Percentiles rank a stretch among this genome's conserved stretches.
These are phyloP conservation scores for Capitella teleta DNA, from an alignment of 1,140 invertebrate genomes.

Conservation along the genomic window DNA sequence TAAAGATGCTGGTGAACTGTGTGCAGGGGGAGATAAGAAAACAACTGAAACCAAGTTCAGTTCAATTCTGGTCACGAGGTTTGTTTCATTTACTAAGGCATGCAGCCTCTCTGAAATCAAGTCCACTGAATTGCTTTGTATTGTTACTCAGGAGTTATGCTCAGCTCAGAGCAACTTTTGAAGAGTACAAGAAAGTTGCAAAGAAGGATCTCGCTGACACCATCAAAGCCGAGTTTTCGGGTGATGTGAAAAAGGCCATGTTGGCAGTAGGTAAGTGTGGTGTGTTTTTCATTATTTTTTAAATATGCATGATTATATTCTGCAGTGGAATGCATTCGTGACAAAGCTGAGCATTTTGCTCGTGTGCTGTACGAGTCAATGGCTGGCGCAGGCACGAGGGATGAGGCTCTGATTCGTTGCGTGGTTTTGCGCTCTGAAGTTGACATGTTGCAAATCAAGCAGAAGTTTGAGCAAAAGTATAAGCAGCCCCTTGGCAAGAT, in stretches of 20 bases:
- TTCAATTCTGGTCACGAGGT: too few relatives aligned
- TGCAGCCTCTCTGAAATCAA: too few relatives aligned
- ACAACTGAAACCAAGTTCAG: too few relatives aligned
- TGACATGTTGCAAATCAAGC: conserved; percentile 48
- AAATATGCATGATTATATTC: too few relatives aligned
- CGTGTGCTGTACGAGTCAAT: conserved; percentile 37
- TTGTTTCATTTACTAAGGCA: too few relatives aligned
- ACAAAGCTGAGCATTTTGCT: conserved; percentile 34
- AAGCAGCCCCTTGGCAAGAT: not conserved
- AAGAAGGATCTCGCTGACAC: conserved; percentile 39
- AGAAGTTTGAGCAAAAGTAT: conserved; percentile 38
- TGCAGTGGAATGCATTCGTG: conserved; percentile 35
- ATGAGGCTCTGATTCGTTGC: conserved; percentile 41
- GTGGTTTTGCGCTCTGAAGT: conserved; percentile 46
- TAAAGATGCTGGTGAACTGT: conserved; percentile 12
- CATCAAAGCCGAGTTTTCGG: conserved; percentile 41
- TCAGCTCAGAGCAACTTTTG: conserved; percentile 38
- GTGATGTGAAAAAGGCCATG: conserved; percentile 36
- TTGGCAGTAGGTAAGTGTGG: conserved; percentile 29
- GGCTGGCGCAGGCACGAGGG: conserved; percentile 42
- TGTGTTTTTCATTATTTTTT: not conserved
- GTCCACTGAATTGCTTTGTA: too few relatives aligned
- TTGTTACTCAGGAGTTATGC: conserved; percentile 30
- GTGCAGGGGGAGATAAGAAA: conserved; percentile 46
- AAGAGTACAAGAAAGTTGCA: conserved; percentile 36